Evolutionary conservation across 2,888 invertebrate genomes (phyloP).

Genomic region (Malachius bipustulatus): DNA sequence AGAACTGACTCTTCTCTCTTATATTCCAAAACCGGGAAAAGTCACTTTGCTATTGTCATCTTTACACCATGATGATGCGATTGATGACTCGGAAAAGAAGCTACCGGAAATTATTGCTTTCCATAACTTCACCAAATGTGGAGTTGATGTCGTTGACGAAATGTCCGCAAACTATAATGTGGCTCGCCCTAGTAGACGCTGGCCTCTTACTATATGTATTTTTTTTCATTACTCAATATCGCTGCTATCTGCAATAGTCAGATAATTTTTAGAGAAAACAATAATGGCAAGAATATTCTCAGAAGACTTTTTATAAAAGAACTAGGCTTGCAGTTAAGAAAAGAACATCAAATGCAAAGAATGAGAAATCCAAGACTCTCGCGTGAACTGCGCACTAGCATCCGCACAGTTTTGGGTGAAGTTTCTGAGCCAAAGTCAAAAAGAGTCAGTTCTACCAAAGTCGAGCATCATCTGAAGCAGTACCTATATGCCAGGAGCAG

Average conservation of each 20-base stretch:
- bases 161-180: conserved; percentile 11
- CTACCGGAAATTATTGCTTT: conserved; percentile 23
- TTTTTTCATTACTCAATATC: background rate
- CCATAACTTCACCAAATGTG: conserved; percentile 20
- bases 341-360: conserved; percentile 9
- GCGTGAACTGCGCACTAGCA: conserved; percentile 9
- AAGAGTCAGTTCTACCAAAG: too few species aligned
- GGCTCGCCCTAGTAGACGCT: conserved; percentile 16
- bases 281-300: conserved; percentile 1
- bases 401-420: conserved; percentile 9
- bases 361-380: conserved; percentile 9
- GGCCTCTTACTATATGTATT: conserved; percentile 16
- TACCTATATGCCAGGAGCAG: too few species aligned
- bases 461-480: too few species aligned
- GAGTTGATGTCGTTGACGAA: conserved; percentile 20
- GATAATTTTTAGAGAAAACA: conserved; percentile 1
- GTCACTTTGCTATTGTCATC: conserved; percentile 10
- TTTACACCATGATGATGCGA: conserved; percentile 15
- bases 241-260: background rate
- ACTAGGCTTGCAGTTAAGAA: conserved; percentile 8
- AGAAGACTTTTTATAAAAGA: conserved; percentile 8
- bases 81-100: conserved; percentile 13
- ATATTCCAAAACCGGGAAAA: conserved; percentile 14
- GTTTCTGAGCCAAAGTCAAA: conserved; percentile 5
- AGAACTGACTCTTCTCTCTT: conserved; percentile 12